Evolutionary conservation across 2,113 vertebrate genomes (phyloP).

Genomic region (Pelobates fuscus): DNA sequence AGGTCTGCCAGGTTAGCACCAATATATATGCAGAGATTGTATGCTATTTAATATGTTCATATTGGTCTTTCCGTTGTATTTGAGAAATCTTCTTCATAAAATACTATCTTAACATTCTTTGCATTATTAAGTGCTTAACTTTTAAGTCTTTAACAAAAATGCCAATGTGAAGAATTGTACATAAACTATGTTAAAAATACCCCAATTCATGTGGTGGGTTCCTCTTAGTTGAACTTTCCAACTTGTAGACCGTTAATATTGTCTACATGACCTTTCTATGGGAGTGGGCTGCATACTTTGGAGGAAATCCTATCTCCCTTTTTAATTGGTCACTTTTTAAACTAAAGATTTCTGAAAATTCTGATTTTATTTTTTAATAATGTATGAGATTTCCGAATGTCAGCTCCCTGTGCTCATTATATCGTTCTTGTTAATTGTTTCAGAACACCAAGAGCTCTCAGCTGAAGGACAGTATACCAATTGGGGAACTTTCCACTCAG

Average conservation of each 20-base stretch:
- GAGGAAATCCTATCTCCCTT: not conserved
- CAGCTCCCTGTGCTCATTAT: not conserved
- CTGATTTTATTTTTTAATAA: not conserved
- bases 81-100: no score
- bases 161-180: no score
- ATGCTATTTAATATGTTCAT: no score
- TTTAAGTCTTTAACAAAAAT: no score
- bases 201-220: no score
- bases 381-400: not conserved
- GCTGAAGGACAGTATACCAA: conserved; percentile 84
- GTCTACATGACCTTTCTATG: not conserved
- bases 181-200: no score
- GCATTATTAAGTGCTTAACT: no score
- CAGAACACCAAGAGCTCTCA: conserved; percentile 86
- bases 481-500: conserved; percentile 79
- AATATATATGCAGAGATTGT: no score
- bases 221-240: no score
- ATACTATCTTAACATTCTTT: no score
- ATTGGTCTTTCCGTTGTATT: no score
- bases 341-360: not conserved
- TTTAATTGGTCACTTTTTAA: not conserved
- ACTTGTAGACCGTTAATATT: not conserved
- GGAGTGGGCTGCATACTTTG: not conserved
- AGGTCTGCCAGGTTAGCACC: no score
- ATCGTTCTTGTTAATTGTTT: conserved; percentile 4